These are phyloP conservation scores for Anas platyrhynchos DNA, from an alignment of 2,113 vertebrate species.

Conservation along the genomic window DNA sequence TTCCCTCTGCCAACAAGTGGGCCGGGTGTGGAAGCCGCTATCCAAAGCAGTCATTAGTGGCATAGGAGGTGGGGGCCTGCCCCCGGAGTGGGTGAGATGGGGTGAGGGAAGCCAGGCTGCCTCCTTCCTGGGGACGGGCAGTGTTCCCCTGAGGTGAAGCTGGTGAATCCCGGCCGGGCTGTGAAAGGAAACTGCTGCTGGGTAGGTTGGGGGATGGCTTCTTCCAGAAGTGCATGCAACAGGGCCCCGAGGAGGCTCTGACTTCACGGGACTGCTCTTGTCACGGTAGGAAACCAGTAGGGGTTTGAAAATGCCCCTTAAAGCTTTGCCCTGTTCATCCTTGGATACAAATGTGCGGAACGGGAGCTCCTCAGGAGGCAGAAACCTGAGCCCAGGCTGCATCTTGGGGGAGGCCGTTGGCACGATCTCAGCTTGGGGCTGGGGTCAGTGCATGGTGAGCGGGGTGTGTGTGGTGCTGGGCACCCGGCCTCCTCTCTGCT, in stretches of 20 bases:
- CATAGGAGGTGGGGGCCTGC: neutral
- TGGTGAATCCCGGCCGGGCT: neutral
- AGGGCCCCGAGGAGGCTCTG: neutral
- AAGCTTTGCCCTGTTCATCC: neutral
- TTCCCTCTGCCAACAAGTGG: neutral
- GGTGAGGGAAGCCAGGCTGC: neutral
- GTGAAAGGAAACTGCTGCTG: neutral
- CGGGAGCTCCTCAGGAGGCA: neutral
- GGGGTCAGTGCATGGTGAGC: accelerated
- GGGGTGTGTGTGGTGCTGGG: accelerated
- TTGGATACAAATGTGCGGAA: accelerated
- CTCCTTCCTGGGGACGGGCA: neutral
- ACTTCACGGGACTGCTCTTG: neutral
- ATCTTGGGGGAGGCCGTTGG: accelerated
- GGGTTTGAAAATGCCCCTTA: neutral
- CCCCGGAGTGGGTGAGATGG: neutral
- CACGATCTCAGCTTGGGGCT: accelerated
- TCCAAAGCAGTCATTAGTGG: neutral
- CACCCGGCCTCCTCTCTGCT: neutral
- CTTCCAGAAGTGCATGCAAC: neutral
- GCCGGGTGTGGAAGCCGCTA: neutral
- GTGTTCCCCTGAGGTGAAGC: neutral
- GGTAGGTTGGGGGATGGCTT: neutral
- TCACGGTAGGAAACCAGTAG: neutral
- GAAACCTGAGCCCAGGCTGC: neutral